These are phyloP conservation scores for Apotomis betuletana DNA, from an alignment of 2,888 invertebrate genomes.

Conservation along the genomic window DNA sequence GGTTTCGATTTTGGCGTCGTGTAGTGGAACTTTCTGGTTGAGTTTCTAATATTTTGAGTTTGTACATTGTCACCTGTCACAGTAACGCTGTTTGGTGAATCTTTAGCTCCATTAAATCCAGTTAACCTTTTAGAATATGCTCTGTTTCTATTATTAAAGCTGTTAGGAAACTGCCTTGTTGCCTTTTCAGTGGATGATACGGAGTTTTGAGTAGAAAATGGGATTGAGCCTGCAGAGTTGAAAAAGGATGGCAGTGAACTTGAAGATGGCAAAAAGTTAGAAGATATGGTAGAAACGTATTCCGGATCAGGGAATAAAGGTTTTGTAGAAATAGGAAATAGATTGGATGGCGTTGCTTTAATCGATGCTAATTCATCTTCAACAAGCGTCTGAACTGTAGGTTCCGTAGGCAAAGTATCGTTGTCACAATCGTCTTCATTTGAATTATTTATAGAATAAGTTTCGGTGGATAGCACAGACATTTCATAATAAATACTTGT, in stretches of 20 bases:
- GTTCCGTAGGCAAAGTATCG: conserved; percentile 61
- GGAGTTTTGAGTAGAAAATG: conserved; percentile 61
- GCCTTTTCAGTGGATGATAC: conserved; percentile 61
- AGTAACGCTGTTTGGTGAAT: conserved; percentile 73
- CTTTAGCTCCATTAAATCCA: conserved; percentile 61
- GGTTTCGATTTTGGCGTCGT: conserved; percentile 73
- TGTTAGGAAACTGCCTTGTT: conserved; percentile 59
- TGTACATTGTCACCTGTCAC: conserved; percentile 54
- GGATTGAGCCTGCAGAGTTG: conserved; percentile 50
- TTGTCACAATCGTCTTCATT: conserved; percentile 75
- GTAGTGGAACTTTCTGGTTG: conserved; percentile 68
- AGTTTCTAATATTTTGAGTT: conserved; percentile 54
- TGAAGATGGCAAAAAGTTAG: conserved; percentile 56
- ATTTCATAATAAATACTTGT: conserved; percentile 81
- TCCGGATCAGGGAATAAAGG: conserved; percentile 44
- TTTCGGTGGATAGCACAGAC: conserved; percentile 78
- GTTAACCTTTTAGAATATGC: conserved; percentile 74
- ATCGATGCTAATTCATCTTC: conserved; percentile 62
- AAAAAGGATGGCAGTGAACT: conserved; percentile 50
- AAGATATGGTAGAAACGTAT: conserved; percentile 51
- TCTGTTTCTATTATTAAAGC: conserved; percentile 60
- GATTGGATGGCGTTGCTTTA: conserved; percentile 56
- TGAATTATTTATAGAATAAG: conserved; percentile 68
- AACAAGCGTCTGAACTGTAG: conserved; percentile 62
- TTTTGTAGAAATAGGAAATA: conserved; percentile 51